These are phyloP conservation scores for Chrysomallon squamiferum DNA, from an alignment of 1,140 invertebrate species.

Conservation along the genomic window DNA sequence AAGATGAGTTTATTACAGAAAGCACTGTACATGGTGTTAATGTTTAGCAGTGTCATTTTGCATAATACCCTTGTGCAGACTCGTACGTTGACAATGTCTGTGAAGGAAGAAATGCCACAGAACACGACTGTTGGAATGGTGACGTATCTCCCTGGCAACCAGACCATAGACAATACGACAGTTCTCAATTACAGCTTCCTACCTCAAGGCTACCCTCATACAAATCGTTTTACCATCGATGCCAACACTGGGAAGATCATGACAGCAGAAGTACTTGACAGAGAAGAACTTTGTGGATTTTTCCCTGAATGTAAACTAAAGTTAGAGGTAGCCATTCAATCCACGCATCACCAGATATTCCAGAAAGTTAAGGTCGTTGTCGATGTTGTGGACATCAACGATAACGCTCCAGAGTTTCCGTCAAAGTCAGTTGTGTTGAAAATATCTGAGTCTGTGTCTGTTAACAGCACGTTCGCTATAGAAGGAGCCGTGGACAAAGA, in stretches of 20 bases:
- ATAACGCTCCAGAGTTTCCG: constrained; percentile 86
- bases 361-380: constrained; percentile 30
- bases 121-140: too few species aligned
- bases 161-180: constrained; percentile 4
- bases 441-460: constrained; percentile 60
- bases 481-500: constrained; percentile 41
- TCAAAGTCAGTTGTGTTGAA: constrained; percentile 21
- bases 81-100: too few species aligned
- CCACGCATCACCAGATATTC: constrained; percentile 4
- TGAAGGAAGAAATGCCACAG: too few species aligned
- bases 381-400: constrained; percentile 78
- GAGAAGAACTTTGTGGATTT: constrained; percentile 26
- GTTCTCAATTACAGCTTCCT: constrained; percentile 26
- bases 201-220: constrained; percentile 61
- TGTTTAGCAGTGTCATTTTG: too few species aligned
- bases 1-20: too few species aligned
- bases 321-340: constrained; percentile 22
- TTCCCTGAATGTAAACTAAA: constrained; percentile 28
- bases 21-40: too few species aligned
- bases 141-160: too few species aligned
- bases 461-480: constrained; percentile 73
- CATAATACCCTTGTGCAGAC: too few species aligned
- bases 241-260: constrained; percentile 16
- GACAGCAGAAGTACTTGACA: constrained; percentile 19
- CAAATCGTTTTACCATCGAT: constrained; percentile 43